Evolutionary conservation across 2,888 invertebrate species (phyloP), one percentile per base, ranked within the genome.

Genomic region (Alsophila aescularia): DNA sequence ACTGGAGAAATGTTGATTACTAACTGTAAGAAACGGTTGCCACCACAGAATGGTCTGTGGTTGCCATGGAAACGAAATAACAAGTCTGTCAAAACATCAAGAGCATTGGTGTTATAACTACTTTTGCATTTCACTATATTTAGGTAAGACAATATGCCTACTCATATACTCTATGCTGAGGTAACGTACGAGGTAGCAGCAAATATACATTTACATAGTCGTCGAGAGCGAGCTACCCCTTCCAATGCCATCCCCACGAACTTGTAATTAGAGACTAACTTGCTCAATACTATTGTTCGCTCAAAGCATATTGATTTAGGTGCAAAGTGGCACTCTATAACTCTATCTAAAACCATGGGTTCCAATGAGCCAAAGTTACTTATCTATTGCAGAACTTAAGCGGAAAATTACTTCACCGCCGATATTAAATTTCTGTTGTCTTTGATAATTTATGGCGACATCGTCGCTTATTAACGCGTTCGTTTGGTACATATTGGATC

Each of bases 401-500:
- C 75, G 81, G 78, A 83, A 84, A 87, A 87, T 87, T 85, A 85
- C 82, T 84, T 86, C 82, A 81, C 77, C 75, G 70, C 67, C 73
- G 81, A 87, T 88, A 89, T 89, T 87, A 89, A 88, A 89, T 88
- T 88, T 87, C 85, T 82, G 77, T 85, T 86, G 85, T 85, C 85
- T 83, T 76, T 74, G 75, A 60, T 77, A 86, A 88, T 87, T 88
- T 88, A 87, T 67, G 68, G 66, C 70, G 67, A 75, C 77, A 73
- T 72, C 63, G 75, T 72, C 69, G 70, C 75, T 80, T 84, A 82
- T 81, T 83, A 84, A 80, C 72, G 71, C 64, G 62, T 62, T 67
- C 62, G 65, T 72, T 69, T 64, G 70, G 72, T 72, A 74, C 73
- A 72, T 77, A 79, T 77, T 75, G 76, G 72, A 67, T 71, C 50